Evolutionary conservation across 2,113 vertebrate genomes (phyloP), one percentile per base, ranked within the genome.

Genomic region (Hirundichthys speculiger): DNA sequence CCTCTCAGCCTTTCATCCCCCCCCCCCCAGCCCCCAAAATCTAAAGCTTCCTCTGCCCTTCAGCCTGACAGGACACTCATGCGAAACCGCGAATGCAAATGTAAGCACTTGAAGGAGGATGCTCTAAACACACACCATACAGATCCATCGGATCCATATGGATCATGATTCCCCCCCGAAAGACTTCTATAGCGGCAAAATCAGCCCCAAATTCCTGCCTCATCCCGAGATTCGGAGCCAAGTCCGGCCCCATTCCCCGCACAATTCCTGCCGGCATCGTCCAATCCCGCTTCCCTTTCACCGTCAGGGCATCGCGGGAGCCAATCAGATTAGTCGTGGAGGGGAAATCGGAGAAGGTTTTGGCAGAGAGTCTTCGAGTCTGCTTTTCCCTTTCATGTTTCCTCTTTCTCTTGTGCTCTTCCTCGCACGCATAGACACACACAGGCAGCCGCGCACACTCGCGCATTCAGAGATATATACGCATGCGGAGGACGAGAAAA

Each of bases 251-350:
- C 72, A 74, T 30, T 68, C 67, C 53, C 70, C 58, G 77, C 77
- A 68, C 77, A 72, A 68, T 75, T 86, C 86, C 80, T 78, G 69
- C 69, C 64, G 18, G 75, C 75, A 64, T 75, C 84, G 30, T 83
- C 86, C 89, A 89, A 87, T 90, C 84, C 75, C 22, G 75, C 43
- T 45, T 63, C 65, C 83, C 78, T 87, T 85, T 86, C 87, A 85
- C 84, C 67, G 69, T 77, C 30, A 51, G 79, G 83, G 82, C 79
- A 84, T 82, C 73, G 34, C 57, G 74, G 75, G 62, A 81, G 87
- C 90, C 90, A 91, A 90, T 91, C 86, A 90, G 88, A 91, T 91
- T 91, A 91, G 87, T 22, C 46, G 81, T 80, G 88, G 85, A 86
- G 84, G 81, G 85, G 88, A 88, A 89, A 90, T 70, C 62, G 79